phyloP scores from a whole-genome alignment of 2,888 invertebrate species.

The Andrena camellia region DNA sequence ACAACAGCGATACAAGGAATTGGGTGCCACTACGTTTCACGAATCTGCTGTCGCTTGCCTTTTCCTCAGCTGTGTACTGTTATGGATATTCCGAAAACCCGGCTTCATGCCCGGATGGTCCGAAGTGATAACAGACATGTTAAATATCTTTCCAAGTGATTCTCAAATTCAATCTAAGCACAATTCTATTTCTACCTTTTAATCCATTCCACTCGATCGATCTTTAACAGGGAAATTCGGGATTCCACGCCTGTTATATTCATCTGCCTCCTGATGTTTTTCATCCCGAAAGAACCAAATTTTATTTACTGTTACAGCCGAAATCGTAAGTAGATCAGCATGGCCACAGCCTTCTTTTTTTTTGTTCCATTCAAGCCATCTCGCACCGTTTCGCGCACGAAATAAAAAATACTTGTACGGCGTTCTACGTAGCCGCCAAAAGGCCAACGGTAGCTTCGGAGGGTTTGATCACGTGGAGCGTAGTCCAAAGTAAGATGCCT shows the following conservation, averaged over 20 bases:
- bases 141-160: conserved; percentile 38
- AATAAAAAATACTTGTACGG: too few relatives aligned
- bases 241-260: conserved; percentile 85
- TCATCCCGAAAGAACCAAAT: conserved; percentile 86
- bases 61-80: conserved; percentile 85
- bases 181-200: background rate
- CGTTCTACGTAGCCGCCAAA: conserved; percentile 56
- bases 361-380: background rate
- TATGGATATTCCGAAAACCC: conserved; percentile 88
- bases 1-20: conserved; percentile 82
- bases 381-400: background rate
- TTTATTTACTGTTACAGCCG: conserved; percentile 76
- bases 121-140: conserved; percentile 73
- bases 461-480: conserved; percentile 86
- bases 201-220: background rate
- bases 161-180: background rate
- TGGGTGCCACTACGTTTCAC: conserved; percentile 85
- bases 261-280: conserved; percentile 86
- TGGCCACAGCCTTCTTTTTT: background rate
- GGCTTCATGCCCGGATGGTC: conserved; percentile 87
- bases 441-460: conserved; percentile 77
- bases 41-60: conserved; percentile 82
- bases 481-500: conserved; percentile 86
- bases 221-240: conserved; percentile 69
- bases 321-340: conserved; percentile 67